Percentiles rank a stretch among this genome's conserved stretches.
These are phyloP conservation scores for Mohoua ochrocephala DNA, from an alignment of 2,113 vertebrate genomes.

Conservation along the genomic window DNA sequence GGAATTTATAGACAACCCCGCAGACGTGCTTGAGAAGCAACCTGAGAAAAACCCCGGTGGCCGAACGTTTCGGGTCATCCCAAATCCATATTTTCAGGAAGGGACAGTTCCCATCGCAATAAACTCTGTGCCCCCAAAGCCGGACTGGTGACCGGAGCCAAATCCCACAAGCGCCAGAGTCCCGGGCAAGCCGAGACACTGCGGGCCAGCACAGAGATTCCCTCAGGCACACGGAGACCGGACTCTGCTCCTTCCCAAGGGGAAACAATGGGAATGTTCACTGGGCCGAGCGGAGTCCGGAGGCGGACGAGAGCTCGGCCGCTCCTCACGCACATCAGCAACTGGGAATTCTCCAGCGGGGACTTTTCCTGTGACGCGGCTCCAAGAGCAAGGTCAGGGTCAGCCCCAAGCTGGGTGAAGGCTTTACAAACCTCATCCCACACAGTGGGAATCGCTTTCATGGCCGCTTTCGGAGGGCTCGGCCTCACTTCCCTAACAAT, in stretches of 20 bases:
- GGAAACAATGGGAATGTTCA: background rate
- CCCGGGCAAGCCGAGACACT: rapidly evolving
- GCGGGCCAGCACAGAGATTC: background rate
- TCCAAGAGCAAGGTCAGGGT: slow-evolving; percentile 8
- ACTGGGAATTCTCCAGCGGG: background rate
- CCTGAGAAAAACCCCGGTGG: rapidly evolving
- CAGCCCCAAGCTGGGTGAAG: slow-evolving; percentile 18
- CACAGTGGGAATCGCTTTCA: slow-evolving; percentile 10
- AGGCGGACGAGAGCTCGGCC: background rate
- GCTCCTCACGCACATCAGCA: background rate
- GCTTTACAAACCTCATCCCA: slow-evolving; percentile 47
- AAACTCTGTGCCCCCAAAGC: background rate
- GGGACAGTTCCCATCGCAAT: rapidly evolving
- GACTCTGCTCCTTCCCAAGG: background rate
- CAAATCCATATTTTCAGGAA: background rate
- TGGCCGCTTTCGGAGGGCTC: background rate
- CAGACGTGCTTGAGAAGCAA: background rate
- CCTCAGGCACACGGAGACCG: rapidly evolving
- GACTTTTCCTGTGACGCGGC: background rate
- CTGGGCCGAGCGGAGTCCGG: background rate
- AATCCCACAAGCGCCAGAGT: background rate
- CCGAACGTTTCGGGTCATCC: rapidly evolving
- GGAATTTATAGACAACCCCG: background rate
- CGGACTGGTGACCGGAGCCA: background rate
- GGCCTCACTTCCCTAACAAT: background rate